phyloP scores from a whole-genome alignment of 2,888 invertebrate genomes.

The Micropterix aruncella region DNA sequence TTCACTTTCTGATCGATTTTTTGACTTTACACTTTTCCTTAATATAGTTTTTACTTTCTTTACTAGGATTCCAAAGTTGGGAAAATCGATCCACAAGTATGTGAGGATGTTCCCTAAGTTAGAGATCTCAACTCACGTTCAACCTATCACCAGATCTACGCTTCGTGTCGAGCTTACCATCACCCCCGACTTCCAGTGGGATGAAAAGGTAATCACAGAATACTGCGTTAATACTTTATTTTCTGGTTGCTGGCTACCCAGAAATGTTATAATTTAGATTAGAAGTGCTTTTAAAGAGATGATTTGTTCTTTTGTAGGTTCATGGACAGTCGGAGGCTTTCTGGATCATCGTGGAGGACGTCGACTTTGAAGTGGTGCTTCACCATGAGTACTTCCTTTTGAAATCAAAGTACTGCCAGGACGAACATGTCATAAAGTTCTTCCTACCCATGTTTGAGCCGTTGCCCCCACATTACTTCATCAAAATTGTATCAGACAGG shows the following conservation, averaged over 20 bases:
- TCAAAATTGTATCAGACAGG: conserved; percentile 78
- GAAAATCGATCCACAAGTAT: conserved; percentile 91
- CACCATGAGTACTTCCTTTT: conserved; percentile 93
- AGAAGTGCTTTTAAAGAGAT: conserved; percentile 80
- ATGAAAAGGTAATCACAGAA: conserved; percentile 75
- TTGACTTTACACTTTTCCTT: no score
- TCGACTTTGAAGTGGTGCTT: conserved; percentile 78
- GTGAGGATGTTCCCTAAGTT: conserved; percentile 95
- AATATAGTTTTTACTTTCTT: background rate
- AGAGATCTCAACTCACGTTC: conserved; percentile 92
- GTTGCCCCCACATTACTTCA: conserved; percentile 94
- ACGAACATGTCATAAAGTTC: conserved; percentile 94
- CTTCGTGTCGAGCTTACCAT: conserved; percentile 91
- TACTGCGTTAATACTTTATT: conserved; percentile 62
- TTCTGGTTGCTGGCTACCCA: conserved; percentile 60
- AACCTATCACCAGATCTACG: conserved; percentile 91
- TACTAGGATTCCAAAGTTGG: conserved; percentile 52
- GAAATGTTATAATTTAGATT: conserved; percentile 70
- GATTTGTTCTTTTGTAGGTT: no score
- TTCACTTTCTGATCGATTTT: no score
- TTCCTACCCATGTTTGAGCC: conserved; percentile 99
- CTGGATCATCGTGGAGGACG: conserved; percentile 80
- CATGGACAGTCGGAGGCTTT: conserved; percentile 74
- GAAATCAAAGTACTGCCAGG: conserved; percentile 85
- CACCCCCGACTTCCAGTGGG: conserved; percentile 99